Evolutionary conservation across 2,113 vertebrate species (phyloP), one percentile per base, ranked within the genome.

Genomic region (Phasianus colchicus): DNA sequence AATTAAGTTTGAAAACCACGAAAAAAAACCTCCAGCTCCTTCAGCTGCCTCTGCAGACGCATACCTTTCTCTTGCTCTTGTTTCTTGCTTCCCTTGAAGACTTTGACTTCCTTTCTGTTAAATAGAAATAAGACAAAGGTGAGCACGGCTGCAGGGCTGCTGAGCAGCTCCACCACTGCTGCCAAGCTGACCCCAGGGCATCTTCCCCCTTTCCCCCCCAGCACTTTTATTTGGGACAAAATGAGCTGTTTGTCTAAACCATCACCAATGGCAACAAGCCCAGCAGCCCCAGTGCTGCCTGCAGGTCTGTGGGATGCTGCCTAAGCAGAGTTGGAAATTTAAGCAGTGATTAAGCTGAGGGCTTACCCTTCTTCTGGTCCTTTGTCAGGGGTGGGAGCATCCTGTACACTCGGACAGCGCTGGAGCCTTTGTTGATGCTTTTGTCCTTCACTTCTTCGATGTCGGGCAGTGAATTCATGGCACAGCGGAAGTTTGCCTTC

Each of bases 401-500:
- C 92, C 96, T 98, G 97, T 99, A 99, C 20, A 99, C 99, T 1
- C 99, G 97, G 86, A 99, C 97, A 1, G 99, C 99, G 5, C 98
- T 98, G 88, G 98, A 98, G 48, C 99, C 99, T 93, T 99, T 99
- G 97, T 99, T 99, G 86, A 99, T 50, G 92, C 99, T 99, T 94
- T 95, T 98, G 91, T 99, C 98, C 94, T 99, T 99, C 80, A 99
- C 98, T 95, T 99, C 99, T 86, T 99, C 97, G 0, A 99, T 99
- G 96, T 99, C 99, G 3, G 99, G 99, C 73, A 99, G 97, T 0
- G 99, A 99, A 90, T 99, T 99, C 99, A 99, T 99, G 11, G 99
- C 99, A 47, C 99, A 99, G 54, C 99, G 99, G 80, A 99, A 99
- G 90, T 99, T 99, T 15, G 99, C 99, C 96, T 99, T 99, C 99